These are phyloP conservation scores for Eupithecia insigniata DNA, from an alignment of 2,888 invertebrate species.

Conservation along the genomic window DNA sequence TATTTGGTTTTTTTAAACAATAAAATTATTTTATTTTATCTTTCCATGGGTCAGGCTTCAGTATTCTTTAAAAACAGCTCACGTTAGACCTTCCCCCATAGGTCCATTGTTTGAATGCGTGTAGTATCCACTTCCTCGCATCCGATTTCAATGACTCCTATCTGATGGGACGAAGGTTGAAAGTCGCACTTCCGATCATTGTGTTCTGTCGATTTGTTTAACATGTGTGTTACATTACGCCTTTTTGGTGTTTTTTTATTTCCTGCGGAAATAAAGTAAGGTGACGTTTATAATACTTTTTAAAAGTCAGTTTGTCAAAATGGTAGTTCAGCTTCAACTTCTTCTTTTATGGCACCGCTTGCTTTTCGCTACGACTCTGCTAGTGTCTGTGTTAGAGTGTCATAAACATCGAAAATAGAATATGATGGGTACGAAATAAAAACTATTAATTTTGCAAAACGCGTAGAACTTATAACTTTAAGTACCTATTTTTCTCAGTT, in stretches of 20 bases:
- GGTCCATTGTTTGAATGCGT: slow-evolving; percentile 14
- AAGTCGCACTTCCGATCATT: slow-evolving; percentile 33
- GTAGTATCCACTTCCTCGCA: slow-evolving; percentile 24
- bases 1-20: no score
- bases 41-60: neutral
- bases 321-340: no score
- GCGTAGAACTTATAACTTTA: no score
- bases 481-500: no score
- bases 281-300: neutral
- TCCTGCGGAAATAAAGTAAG: neutral
- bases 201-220: slow-evolving; percentile 14
- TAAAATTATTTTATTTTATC: neutral
- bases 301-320: no score
- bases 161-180: slow-evolving; percentile 35
- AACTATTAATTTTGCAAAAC: no score
- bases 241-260: slow-evolving; percentile 12
- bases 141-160: slow-evolving; percentile 24
- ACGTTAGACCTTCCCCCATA: slow-evolving; percentile 10
- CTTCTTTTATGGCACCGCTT: no score
- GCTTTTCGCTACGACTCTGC: no score
- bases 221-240: slow-evolving; percentile 8
- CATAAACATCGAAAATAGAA: no score
- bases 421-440: no score
- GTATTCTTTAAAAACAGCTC: neutral
- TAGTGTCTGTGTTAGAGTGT: no score